Percentiles rank a stretch among this genome's conserved stretches.
Evolutionary conservation across 2,113 vertebrate species (phyloP).

Genomic region (Sitta europaea): DNA sequence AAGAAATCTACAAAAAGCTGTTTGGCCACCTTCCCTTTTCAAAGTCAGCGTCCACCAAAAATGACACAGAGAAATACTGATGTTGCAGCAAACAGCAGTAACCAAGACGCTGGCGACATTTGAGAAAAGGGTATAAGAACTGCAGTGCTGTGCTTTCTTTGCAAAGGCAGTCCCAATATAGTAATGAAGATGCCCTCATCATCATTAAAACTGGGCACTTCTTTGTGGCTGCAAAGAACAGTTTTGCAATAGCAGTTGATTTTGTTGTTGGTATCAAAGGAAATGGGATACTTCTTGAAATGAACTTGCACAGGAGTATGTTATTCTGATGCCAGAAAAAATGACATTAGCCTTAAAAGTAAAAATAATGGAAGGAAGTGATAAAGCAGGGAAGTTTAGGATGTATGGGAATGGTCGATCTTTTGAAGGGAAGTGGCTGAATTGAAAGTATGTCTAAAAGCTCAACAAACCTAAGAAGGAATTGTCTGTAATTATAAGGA

Average conservation of each 20-base stretch:
- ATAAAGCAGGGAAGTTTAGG: neutral
- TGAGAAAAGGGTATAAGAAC: neutral
- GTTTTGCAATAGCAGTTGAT: neutral
- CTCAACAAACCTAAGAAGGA: neutral
- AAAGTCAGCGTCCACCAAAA: neutral
- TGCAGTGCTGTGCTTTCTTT: slow-evolving; percentile 13
- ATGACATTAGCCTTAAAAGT: neutral
- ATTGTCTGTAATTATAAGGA: neutral
- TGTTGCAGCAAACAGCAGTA: slow-evolving; percentile 1
- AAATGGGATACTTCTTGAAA: neutral
- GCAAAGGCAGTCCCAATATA: neutral
- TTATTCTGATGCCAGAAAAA: neutral
- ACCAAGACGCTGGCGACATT: neutral
- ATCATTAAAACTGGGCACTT: slow-evolving; percentile 29
- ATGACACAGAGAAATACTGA: neutral
- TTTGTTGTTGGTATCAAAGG: neutral
- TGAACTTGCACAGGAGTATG: neutral
- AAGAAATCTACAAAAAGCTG: neutral
- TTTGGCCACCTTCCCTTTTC: neutral
- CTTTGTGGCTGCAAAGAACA: neutral
- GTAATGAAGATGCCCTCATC: slow-evolving; percentile 34
- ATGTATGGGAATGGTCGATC: neutral
- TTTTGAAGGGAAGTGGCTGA: neutral
- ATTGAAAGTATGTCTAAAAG: neutral
- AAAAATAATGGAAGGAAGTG: neutral